These are phyloP conservation scores for Nebria ingens DNA, from an alignment of 1,140 invertebrate species.

Conservation along the genomic window DNA sequence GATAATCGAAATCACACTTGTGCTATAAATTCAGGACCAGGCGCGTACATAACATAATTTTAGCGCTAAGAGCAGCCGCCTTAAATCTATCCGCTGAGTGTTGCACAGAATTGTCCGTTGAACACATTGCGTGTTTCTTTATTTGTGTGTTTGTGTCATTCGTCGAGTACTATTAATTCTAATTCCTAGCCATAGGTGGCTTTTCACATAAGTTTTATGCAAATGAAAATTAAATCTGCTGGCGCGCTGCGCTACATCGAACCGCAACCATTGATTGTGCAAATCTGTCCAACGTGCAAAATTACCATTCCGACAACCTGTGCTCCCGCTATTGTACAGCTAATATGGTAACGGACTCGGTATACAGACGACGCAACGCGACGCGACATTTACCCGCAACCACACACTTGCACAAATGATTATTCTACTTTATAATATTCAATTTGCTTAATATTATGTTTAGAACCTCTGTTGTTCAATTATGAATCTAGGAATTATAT, in stretches of 20 bases:
- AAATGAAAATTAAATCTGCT: conserved; percentile 5
- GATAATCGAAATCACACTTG: too few species aligned
- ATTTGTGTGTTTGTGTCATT: neutral
- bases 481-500: too few species aligned
- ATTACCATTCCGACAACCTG: neutral
- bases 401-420: neutral
- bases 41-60: too few species aligned
- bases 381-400: neutral
- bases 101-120: too few species aligned
- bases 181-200: neutral
- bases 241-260: too few species aligned
- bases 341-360: conserved; percentile 1
- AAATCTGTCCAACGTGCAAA: neutral
- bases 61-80: too few species aligned
- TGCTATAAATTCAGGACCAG: too few species aligned
- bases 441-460: too few species aligned
- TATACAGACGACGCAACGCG: neutral
- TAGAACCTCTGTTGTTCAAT: too few species aligned
- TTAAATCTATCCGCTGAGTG: too few species aligned
- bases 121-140: too few species aligned
- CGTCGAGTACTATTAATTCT: conserved; percentile 1
- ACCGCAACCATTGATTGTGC: neutral
- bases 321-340: neutral
- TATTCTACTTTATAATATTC: too few species aligned
- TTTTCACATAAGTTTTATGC: neutral